Conservation (phyloP, 1,140 invertebrate genomes). For the Magallana angulata region DNA sequence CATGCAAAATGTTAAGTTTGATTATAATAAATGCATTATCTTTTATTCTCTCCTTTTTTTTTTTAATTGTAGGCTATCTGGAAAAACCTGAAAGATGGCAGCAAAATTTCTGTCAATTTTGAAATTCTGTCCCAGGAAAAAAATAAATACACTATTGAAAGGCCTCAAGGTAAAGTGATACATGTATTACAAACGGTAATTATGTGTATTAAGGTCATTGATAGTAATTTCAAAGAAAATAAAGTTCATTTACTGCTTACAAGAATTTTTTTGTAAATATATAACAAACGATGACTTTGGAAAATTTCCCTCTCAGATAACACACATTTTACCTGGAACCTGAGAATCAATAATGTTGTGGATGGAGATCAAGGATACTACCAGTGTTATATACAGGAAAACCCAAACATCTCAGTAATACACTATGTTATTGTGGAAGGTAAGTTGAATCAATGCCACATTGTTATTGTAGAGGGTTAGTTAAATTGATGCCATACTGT, state of each 20-base stretch:
- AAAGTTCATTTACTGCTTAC: too few species aligned
- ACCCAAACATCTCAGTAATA: neutral
- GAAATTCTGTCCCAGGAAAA: constrained; percentile 1
- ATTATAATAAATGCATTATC: neutral
- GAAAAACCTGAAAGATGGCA: constrained; percentile 27
- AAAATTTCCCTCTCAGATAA: neutral
- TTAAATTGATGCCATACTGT: too few species aligned
- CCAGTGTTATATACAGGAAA: constrained; percentile 20
- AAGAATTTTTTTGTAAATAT: too few species aligned
- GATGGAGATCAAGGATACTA: constrained; percentile 38
- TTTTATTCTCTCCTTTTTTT: neutral
- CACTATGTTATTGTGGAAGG: constrained; percentile 11
- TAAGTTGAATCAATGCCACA: neutral
- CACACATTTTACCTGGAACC: neutral
- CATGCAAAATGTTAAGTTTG: too few species aligned
- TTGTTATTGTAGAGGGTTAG: too few species aligned
- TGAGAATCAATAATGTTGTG: constrained; percentile 27
- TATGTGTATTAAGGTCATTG: too few species aligned
- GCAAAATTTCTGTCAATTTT: neutral
- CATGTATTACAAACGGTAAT: too few species aligned
- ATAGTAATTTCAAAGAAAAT: too few species aligned
- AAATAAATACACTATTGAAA: constrained; percentile 4
- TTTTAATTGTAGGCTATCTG: neutral
- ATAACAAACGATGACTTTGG: too few species aligned
- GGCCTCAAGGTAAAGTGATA: neutral